Base-by-base conservation (phyloP, 2,888 invertebrate genomes). In the Serripes groenlandicus region DNA sequence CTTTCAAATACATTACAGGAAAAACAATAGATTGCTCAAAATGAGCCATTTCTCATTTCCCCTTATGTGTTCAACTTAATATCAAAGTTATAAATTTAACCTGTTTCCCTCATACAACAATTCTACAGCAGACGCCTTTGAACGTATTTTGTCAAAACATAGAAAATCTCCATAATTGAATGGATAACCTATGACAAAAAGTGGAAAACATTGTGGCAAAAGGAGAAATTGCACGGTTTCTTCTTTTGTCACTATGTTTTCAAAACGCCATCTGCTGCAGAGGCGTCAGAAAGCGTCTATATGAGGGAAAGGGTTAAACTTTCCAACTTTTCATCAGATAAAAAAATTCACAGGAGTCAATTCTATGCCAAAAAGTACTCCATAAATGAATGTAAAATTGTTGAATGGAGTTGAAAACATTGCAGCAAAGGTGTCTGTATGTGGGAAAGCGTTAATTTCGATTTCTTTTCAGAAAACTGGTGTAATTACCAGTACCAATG, bases 391-490 rank as follows among this genome's bases (percentile, higher is more conserved):
- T 15, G 9, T 9, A 15, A 54, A 42, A 42, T 42, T 42, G 42
- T 42, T 42, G 42, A 42, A 42, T 42, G 42, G 9, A 42, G 7
- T 42, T 42, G 7, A 7, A 11, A 42, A n/a, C n/a, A n/a, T n/a
- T 42, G 11, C 18, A 42, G 9, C 42, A 9, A 42, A 42, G 18
- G 18, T 42, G 9, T 18, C 18, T 54, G n/a, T 21, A 54, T 54
- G 18, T 54, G 7, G 7, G 42, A 42, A 54, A 54, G n/a, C n/a
- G n/a, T 23, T 4, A 21, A 54, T 54, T 60, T 3, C 30, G 9
- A 4, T 28, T 78, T 76, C 74, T 76, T 81, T 85, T 85, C 69
- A 88, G 82, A 75, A 86, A 86, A 69, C 86, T 88, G 82, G 70
- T 85, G 85, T 83, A 58, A 78, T 58, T 35, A 68, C 62, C 42